Conservation (phyloP, 2,797 vertebrate species). For the Phoxinus dragarum region DNA sequence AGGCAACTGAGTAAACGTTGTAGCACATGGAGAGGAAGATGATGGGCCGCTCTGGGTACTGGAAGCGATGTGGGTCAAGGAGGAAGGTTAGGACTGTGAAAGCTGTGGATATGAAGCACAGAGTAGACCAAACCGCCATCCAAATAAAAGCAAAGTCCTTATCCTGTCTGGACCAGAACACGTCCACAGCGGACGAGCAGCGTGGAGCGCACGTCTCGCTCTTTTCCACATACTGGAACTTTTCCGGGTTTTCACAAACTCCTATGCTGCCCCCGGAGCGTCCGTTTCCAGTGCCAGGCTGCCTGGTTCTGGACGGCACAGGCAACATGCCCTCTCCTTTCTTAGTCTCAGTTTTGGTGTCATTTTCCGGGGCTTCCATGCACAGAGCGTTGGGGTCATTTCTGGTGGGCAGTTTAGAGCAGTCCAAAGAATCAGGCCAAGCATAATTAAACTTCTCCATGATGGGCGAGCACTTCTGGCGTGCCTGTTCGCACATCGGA, state of each 20-base stretch:
- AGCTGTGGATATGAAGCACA: conserved; percentile 95
- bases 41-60: conserved; percentile 97
- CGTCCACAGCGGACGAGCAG: conserved; percentile 90
- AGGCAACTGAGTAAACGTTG: conserved; percentile 95
- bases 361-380: conserved; percentile 98
- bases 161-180: conserved; percentile 94
- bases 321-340: conserved; percentile 88
- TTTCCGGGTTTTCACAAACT: conserved; percentile 89
- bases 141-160: conserved; percentile 98
- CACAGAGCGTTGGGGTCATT: conserved; percentile 96
- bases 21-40: conserved; percentile 99
- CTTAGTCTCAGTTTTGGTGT: conserved; percentile 82
- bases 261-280: conserved; percentile 68
- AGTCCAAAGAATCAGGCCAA: conserved; percentile 96
- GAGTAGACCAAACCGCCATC: conserved; percentile 96
- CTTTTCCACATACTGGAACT: conserved; percentile 96
- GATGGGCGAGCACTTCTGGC: conserved; percentile 92
- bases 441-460: conserved; percentile 97
- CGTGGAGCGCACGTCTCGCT: conserved; percentile 91
- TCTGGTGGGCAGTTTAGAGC: conserved; percentile 89
- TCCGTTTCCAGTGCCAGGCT: conserved; percentile 67
- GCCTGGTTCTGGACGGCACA: conserved; percentile 78
- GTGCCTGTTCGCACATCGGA: conserved; percentile 97
- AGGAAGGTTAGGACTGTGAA: conserved; percentile 98
- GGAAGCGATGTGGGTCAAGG: conserved; percentile 95